Evolutionary conservation across 2,113 vertebrate genomes (phyloP).

Genomic region (Lonchura striata): DNA sequence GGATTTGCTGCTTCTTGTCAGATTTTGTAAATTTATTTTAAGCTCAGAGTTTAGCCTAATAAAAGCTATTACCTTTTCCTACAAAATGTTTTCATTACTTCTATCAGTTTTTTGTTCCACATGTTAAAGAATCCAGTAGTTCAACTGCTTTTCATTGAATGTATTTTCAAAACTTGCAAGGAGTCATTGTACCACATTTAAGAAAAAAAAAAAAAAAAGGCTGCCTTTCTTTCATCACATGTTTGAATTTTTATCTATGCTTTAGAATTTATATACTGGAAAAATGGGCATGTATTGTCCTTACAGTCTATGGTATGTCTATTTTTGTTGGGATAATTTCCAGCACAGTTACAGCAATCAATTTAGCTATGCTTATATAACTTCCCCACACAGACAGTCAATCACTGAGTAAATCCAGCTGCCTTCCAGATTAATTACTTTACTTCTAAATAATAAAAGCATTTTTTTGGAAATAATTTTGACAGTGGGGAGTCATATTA

Average conservation of each 20-base stretch:
- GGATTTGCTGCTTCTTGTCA: background rate
- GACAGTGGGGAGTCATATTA: background rate
- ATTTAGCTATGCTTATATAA: background rate
- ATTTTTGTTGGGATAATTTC: background rate
- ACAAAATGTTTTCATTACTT: background rate
- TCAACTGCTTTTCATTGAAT: background rate
- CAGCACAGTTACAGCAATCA: background rate
- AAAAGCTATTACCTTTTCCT: background rate
- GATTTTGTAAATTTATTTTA: background rate
- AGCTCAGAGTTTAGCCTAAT: background rate
- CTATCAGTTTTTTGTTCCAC: background rate
- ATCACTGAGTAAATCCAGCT: slow-evolving; percentile 2
- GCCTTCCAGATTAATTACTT: slow-evolving; percentile 8
- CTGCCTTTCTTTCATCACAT: background rate
- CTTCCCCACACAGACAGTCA: background rate
- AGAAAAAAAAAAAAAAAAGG: background rate
- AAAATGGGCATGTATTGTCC: background rate
- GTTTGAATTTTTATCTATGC: background rate
- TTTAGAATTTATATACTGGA: background rate
- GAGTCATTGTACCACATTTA: background rate
- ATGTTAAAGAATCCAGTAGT: background rate
- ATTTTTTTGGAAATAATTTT: background rate
- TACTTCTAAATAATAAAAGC: background rate
- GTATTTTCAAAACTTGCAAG: background rate
- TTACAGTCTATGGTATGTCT: background rate